These are phyloP conservation scores for Sycophila texana DNA, from an alignment of 2,888 invertebrate genomes.

Conservation along the genomic window DNA sequence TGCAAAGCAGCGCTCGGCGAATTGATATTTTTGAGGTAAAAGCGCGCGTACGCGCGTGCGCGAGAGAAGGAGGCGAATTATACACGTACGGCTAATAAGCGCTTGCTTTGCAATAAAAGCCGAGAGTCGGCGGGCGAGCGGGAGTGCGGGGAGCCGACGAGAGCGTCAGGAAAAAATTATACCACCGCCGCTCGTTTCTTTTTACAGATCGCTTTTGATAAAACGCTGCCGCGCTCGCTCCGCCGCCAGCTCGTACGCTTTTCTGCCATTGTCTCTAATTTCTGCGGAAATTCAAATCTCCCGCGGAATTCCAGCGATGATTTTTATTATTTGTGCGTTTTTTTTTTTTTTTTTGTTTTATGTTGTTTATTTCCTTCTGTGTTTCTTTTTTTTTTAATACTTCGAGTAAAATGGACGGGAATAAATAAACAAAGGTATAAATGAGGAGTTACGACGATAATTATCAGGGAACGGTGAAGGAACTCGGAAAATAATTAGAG, in stretches of 20 bases:
- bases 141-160: not conserved
- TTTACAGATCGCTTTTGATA: constrained; percentile 50
- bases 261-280: constrained; percentile 41
- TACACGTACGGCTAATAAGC: constrained; percentile 10
- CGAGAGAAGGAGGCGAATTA: constrained; percentile 5
- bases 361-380: no score
- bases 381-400: no score
- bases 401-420: no score
- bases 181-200: not conserved
- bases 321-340: not conserved
- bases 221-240: not conserved
- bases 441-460: no score
- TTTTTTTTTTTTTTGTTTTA: no score
- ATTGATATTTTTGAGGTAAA: constrained; percentile 56
- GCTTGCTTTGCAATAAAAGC: no score
- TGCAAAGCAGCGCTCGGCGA: constrained; percentile 48
- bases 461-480: no score
- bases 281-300: constrained; percentile 16
- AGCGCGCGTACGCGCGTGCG: constrained; percentile 13
- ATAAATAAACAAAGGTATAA: no score
- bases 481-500: no score
- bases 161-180: constrained; percentile 15
- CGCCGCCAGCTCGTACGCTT: constrained; percentile 19
- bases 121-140: not conserved
- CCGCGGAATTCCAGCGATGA: constrained; percentile 37